Percentiles rank a stretch among this genome's conserved stretches.
Conservation (phyloP, 2,113 vertebrate genomes). For the Mustelus asterias region DNA sequence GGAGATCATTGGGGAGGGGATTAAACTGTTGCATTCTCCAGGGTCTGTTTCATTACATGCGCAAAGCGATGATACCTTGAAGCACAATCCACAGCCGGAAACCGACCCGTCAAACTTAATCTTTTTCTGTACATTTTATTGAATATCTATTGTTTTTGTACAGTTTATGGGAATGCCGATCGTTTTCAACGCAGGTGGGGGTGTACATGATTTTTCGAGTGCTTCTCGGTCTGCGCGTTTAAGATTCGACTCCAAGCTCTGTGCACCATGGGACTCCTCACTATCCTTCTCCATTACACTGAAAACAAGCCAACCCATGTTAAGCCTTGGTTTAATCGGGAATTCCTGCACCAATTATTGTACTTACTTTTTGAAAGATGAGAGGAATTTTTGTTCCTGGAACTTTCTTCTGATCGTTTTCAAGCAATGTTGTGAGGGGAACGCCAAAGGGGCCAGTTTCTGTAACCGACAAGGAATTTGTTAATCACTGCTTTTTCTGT, state of each 20-base stretch:
- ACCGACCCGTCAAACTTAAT: background rate
- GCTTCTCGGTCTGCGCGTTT: background rate
- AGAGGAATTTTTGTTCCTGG: conserved; percentile 82
- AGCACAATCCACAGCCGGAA: background rate
- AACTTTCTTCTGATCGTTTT: conserved; percentile 78
- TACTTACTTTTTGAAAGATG: conserved; percentile 82
- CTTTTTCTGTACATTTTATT: background rate
- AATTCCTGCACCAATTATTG: background rate
- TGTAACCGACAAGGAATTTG: conserved; percentile 46
- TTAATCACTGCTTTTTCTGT: background rate
- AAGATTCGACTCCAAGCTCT: background rate
- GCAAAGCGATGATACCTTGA: background rate
- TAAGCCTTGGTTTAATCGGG: background rate
- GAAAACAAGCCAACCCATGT: background rate
- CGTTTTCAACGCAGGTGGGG: background rate
- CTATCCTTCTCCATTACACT: background rate
- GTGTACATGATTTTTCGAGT: background rate
- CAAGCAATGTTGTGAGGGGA: conserved; percentile 69
- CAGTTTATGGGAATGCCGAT: background rate
- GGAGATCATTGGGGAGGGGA: background rate
- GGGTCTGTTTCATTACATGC: background rate
- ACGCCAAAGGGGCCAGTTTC: conserved; percentile 85
- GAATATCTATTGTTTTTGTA: no score
- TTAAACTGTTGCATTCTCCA: background rate
- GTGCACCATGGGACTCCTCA: background rate